These are phyloP conservation scores for Montipora capitata DNA, from an alignment of 92 coral and sea anemone species.

Conservation along the genomic window DNA sequence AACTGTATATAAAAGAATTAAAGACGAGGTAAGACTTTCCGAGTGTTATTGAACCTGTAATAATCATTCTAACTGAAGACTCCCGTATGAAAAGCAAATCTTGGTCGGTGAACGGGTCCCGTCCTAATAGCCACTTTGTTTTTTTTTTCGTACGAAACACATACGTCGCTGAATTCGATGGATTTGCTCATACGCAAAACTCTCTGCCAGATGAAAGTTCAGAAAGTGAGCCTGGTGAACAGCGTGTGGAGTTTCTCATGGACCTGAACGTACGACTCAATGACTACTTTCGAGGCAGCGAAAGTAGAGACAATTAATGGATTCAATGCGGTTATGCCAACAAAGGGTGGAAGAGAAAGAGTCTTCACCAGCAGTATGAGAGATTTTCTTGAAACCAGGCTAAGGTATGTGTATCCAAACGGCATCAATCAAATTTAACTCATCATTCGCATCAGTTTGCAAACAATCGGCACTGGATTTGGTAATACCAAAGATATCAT, in stretches of 20 bases:
- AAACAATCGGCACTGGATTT: background rate
- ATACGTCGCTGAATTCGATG: constrained; percentile 38
- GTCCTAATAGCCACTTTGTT: too few species aligned
- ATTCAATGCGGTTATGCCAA: background rate
- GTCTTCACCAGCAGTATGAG: too few species aligned
- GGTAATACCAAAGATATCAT: background rate
- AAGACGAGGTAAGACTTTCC: too few species aligned
- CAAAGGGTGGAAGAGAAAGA: background rate
- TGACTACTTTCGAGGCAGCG: background rate
- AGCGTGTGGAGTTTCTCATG: constrained; percentile 1
- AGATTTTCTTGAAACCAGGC: too few species aligned
- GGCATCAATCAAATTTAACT: too few species aligned
- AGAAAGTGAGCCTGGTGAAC: constrained; percentile 19
- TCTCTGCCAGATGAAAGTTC: background rate
- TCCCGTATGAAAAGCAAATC: too few species aligned
- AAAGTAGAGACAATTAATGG: background rate
- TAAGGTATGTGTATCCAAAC: too few species aligned
- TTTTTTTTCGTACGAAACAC: constrained; percentile 17
- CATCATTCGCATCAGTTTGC: background rate
- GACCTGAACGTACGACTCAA: background rate
- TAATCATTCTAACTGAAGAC: too few species aligned
- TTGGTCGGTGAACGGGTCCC: too few species aligned
- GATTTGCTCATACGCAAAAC: background rate
- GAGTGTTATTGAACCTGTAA: too few species aligned
- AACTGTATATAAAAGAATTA: too few species aligned